Evolutionary conservation across 2,888 invertebrate species (phyloP).

Genomic region (Lacanobia wlatinum): DNA sequence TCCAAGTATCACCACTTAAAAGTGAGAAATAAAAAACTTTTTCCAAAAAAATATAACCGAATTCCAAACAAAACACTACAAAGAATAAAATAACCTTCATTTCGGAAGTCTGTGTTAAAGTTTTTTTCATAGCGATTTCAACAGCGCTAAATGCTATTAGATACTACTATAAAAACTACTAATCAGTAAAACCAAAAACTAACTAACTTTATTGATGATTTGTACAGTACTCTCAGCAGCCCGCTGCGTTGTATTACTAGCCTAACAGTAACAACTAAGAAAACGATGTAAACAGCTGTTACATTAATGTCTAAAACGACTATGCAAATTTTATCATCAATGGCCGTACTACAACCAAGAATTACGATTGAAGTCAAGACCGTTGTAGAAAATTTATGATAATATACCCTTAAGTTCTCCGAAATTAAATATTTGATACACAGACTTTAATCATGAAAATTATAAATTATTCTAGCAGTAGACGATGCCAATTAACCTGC

Average conservation of each 20-base stretch:
- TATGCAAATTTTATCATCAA: slow-evolving; percentile 59
- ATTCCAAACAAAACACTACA: too few relatives aligned
- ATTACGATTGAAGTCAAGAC: slow-evolving; percentile 44
- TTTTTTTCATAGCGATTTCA: too few relatives aligned
- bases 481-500: neutral
- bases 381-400: slow-evolving; percentile 19
- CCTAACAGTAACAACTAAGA: slow-evolving; percentile 41
- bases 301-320: slow-evolving; percentile 47
- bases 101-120: too few relatives aligned
- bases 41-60: too few relatives aligned
- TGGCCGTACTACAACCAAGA: slow-evolving; percentile 27
- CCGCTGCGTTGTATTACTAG: slow-evolving; percentile 28
- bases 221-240: neutral
- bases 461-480: neutral
- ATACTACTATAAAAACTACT: too few relatives aligned
- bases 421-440: slow-evolving; percentile 2
- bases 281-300: slow-evolving; percentile 58
- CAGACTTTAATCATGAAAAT: neutral
- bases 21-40: too few relatives aligned
- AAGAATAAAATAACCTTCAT: too few relatives aligned
- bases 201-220: neutral
- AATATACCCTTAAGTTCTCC: neutral
- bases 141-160: too few relatives aligned
- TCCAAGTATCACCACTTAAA: too few relatives aligned
- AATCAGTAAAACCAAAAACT: neutral